These are phyloP conservation scores for Apteryx mantelli DNA, from an alignment of 2,113 vertebrate genomes.

Conservation along the genomic window DNA sequence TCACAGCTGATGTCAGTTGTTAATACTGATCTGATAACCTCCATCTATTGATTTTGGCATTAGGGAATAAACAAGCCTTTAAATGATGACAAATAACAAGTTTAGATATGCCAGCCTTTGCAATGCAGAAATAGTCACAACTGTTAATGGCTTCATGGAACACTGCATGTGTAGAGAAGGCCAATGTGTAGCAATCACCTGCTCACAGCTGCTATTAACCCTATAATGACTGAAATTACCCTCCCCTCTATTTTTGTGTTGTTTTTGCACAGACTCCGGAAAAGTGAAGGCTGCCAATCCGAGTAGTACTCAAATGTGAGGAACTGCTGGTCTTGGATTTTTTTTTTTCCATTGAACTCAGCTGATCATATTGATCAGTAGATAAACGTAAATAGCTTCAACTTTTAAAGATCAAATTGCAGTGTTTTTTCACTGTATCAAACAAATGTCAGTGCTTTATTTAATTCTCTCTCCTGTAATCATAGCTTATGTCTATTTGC, in stretches of 20 bases:
- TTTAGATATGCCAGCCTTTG: slow-evolving; percentile 70
- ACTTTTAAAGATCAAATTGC: slow-evolving; percentile 86
- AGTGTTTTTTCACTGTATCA: slow-evolving; percentile 97
- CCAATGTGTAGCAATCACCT: slow-evolving; percentile 78
- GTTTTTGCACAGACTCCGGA: slow-evolving; percentile 90
- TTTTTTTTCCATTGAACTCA: slow-evolving; percentile 87
- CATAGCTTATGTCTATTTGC: slow-evolving; percentile 85
- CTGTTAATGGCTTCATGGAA: slow-evolving; percentile 74
- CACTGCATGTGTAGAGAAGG: slow-evolving; percentile 78
- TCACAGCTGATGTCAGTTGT: slow-evolving; percentile 66
- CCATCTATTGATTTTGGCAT: slow-evolving; percentile 50
- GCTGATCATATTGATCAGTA: slow-evolving; percentile 99
- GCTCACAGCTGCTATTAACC: slow-evolving; percentile 84
- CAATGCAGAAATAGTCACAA: slow-evolving; percentile 73
- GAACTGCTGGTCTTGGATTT: slow-evolving; percentile 84
- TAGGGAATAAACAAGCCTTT: slow-evolving; percentile 67
- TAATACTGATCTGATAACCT: slow-evolving; percentile 69
- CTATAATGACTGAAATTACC: slow-evolving; percentile 78
- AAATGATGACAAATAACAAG: slow-evolving; percentile 39
- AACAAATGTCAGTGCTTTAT: slow-evolving; percentile 89
- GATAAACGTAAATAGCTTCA: slow-evolving; percentile 87
- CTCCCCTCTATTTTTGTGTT: slow-evolving; percentile 79
- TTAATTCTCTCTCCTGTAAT: slow-evolving; percentile 86
- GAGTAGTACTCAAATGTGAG: slow-evolving; percentile 86
- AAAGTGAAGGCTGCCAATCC: slow-evolving; percentile 91